Conservation (phyloP, 2,113 vertebrate genomes). For the Poecilia latipinna region DNA sequence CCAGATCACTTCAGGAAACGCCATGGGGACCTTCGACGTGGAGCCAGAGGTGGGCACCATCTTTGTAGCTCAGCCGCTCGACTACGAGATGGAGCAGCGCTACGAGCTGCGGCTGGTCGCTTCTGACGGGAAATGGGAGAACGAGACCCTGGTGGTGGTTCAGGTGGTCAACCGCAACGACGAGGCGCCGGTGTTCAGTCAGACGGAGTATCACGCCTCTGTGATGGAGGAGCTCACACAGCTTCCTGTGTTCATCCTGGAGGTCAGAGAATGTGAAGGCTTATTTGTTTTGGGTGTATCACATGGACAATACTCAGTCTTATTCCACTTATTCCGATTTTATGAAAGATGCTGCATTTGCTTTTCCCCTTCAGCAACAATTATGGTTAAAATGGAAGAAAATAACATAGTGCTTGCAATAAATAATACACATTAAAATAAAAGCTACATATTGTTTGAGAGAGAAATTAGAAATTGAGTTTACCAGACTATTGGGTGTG, state of each 20-base stretch:
- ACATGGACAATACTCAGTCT: neutral
- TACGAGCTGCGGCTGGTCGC: slow-evolving; percentile 86
- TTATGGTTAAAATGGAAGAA: no score
- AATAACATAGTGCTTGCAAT: no score
- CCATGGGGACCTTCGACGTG: slow-evolving; percentile 87
- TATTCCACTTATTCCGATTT: neutral
- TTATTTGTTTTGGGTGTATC: neutral
- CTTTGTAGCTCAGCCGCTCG: slow-evolving; percentile 85
- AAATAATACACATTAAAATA: no score
- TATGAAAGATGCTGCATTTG: neutral
- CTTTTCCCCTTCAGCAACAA: no score
- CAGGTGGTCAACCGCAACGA: slow-evolving; percentile 87
- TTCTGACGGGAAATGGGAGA: slow-evolving; percentile 93
- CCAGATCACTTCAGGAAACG: slow-evolving; percentile 88
- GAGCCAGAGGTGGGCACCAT: slow-evolving; percentile 87
- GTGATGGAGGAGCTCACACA: slow-evolving; percentile 85
- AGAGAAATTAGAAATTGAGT: no score
- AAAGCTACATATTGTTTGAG: no score
- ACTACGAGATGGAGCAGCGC: slow-evolving; percentile 85
- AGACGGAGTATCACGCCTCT: slow-evolving; percentile 82
- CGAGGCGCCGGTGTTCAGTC: slow-evolving; percentile 87
- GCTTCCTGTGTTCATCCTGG: slow-evolving; percentile 83
- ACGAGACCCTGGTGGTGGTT: slow-evolving; percentile 84
- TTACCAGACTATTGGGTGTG: no score
- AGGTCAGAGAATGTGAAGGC: slow-evolving; percentile 71